Base-by-base conservation (phyloP, 2,797 vertebrate species). In the Rallus crepitans region DNA sequence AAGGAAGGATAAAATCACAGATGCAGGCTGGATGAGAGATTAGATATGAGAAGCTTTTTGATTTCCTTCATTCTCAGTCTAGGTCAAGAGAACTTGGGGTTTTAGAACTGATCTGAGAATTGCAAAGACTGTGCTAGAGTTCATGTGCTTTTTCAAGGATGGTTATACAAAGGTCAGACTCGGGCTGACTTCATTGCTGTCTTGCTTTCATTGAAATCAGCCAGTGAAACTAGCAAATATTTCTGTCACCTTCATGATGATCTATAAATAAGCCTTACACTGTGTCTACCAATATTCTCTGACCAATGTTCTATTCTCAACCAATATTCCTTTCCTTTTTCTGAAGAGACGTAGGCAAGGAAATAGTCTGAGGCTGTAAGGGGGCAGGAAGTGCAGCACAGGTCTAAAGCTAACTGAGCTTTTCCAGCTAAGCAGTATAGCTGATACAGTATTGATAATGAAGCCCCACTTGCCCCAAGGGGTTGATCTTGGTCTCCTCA, bases 121-220 rank as follows among this genome's bases (percentile, higher is more conserved):
- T 31, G 66, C 15, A 69, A 15, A 71, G 40, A 7, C 42, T 25
- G 15, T 76, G 45, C 56, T 68, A 81, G 82, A 31, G 37, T 79
- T 65, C 2, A 19, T 15, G 16, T 4, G 23, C 15, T 9, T 85
- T 59, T 57, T 31, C 45, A 53, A 28, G 57, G 72, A 17, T 66
- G 30, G 6, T 66, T 24, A 19, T 27, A 4, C 64, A 42, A 6
- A 81, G 45, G 30, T 17, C 30, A 68, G 12, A 52, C 47, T 39
- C 53, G 31, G 5, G 3, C 27, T n/a, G 57, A 40, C 31, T 69
- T 25, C 0, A 6, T 37, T 1, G 1, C 31, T 66, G 35, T 4
- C 1, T 77, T 52, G 37, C 27, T 75, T 71, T 76, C 37, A 3
- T 1, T 77, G 27, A 77, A 72, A 45, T 27, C 8, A 39, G 60